These are phyloP conservation scores for Graptemys geographica DNA, from an alignment of 2,797 vertebrate genomes.

Conservation along the genomic window DNA sequence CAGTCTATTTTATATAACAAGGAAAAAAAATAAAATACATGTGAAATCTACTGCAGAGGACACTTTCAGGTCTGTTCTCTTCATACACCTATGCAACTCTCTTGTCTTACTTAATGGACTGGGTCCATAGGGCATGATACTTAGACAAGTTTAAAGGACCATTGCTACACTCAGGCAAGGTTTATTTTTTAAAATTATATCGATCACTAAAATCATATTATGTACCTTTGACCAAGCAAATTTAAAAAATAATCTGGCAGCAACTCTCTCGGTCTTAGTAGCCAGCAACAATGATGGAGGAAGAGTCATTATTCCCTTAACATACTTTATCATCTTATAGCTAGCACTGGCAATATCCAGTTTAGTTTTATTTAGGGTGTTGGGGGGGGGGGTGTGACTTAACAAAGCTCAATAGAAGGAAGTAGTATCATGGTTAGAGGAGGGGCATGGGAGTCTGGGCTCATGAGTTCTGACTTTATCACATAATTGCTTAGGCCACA, in stretches of 20 bases:
- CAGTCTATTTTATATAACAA: too few relatives aligned
- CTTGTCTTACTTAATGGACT: background rate
- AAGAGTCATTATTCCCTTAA: too few relatives aligned
- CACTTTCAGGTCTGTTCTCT: background rate
- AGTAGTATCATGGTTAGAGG: background rate
- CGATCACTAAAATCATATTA: too few relatives aligned
- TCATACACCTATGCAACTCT: background rate
- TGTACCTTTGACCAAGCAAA: too few relatives aligned
- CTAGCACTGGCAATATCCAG: background rate
- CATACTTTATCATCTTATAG: background rate
- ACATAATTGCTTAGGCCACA: too few relatives aligned
- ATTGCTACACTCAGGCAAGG: background rate
- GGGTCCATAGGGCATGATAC: background rate
- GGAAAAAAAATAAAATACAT: background rate
- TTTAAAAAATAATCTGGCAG: too few relatives aligned
- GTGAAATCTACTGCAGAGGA: background rate
- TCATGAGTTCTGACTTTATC: too few relatives aligned
- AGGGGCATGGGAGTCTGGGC: background rate
- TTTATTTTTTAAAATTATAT: background rate
- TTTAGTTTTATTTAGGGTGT: background rate
- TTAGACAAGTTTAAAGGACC: background rate
- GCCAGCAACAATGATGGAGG: too few relatives aligned
- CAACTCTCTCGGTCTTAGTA: too few relatives aligned
- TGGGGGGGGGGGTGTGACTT: too few relatives aligned
- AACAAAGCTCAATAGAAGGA: background rate